Evolutionary conservation across 2,113 vertebrate species (phyloP).

Genomic region (Raphicerus campestris): DNA sequence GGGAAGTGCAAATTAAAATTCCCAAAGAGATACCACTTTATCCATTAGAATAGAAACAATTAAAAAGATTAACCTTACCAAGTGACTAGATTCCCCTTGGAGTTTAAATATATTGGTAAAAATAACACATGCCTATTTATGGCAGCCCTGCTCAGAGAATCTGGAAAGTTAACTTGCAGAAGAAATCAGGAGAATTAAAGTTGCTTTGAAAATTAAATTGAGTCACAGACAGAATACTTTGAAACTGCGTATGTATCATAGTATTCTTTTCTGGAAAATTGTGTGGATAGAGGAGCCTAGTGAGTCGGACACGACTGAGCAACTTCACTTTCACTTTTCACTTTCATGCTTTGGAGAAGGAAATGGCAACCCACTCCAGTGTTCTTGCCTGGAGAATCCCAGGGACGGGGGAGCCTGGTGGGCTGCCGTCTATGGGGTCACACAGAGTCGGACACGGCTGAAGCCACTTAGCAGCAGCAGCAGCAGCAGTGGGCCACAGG

Average conservation of each 20-base stretch:
- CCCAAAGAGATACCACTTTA: neutral
- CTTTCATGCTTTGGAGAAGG: too few relatives aligned
- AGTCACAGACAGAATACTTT: neutral
- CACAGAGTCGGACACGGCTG: too few relatives aligned
- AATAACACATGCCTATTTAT: neutral
- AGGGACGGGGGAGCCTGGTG: too few relatives aligned
- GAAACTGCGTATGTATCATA: neutral
- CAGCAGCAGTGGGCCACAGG: neutral
- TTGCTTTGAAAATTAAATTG: neutral
- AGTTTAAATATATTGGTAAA: neutral
- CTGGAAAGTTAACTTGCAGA: neutral
- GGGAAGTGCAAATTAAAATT: neutral
- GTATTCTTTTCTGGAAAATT: neutral
- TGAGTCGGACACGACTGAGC: too few relatives aligned
- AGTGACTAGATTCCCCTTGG: neutral
- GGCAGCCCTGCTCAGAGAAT: neutral
- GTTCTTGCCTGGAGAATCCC: too few relatives aligned
- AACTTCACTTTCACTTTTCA: too few relatives aligned
- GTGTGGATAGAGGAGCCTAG: neutral
- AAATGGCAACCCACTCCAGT: too few relatives aligned
- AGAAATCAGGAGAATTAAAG: neutral
- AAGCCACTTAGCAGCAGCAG: too few relatives aligned
- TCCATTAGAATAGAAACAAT: neutral
- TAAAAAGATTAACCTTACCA: neutral
- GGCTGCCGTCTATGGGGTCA: too few relatives aligned